Evolutionary conservation across 2,888 invertebrate species (phyloP).

Genomic region (Dinocampus coccinellae): DNA sequence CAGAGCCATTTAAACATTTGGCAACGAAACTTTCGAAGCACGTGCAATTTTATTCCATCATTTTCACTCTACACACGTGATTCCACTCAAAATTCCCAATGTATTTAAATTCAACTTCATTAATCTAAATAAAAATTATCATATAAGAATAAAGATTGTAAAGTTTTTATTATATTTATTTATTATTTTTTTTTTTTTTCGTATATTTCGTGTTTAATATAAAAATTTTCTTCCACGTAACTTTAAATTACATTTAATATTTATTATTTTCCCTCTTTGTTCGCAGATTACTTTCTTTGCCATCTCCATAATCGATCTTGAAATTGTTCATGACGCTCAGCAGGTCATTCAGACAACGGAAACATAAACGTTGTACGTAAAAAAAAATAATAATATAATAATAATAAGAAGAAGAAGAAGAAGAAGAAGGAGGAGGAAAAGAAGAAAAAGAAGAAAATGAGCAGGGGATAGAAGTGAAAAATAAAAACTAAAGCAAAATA

Average conservation of each 20-base stretch:
- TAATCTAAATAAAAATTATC: no score
- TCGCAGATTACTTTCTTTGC: background rate
- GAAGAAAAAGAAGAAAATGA: conserved; percentile 4
- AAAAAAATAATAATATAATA: background rate
- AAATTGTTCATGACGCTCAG: background rate
- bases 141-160: no score
- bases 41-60: conserved; percentile 38
- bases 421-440: background rate
- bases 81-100: background rate
- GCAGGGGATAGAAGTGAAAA: conserved; percentile 6
- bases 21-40: conserved; percentile 30
- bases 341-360: background rate
- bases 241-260: conserved; percentile 1
- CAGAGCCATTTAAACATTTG: conserved; percentile 36
- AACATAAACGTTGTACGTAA: background rate
- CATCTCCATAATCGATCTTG: background rate
- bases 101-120: background rate
- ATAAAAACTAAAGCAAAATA: background rate
- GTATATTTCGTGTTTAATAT: no score
- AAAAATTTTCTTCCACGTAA: background rate
- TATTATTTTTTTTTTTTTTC: background rate
- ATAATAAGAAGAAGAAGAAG: background rate
- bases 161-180: no score
- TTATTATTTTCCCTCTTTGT: background rate
- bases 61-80: conserved; percentile 32